Base-by-base conservation (phyloP, 2,113 vertebrate species). In the Megalops atlanticus region DNA sequence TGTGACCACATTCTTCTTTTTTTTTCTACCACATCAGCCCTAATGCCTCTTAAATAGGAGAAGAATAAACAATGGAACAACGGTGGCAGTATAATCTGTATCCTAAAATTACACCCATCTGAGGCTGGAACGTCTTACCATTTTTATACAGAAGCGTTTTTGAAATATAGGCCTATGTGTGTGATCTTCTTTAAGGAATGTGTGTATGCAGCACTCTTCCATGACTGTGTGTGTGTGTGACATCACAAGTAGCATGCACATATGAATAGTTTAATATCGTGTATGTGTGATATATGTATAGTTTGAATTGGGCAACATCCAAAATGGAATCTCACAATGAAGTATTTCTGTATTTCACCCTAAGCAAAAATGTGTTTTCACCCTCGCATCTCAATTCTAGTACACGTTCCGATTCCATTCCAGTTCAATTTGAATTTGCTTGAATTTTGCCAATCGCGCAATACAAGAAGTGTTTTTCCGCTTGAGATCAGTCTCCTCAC, bases 11-110 rank as follows among this genome's bases (percentile, higher is more conserved):
- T 36, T n/a, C n/a, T n/a, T n/a, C n/a, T n/a, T n/a, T n/a, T n/a
- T n/a, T n/a, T 36, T 77, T n/a, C 35, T 64, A 39, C 71, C 36
- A 73, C 36, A 41, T 74, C 24, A 24, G 31, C 58, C 68, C 31
- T 40, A 39, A 68, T 78, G 52, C 36, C 1, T 77, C 35, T 40
- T 77, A 64, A 64, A 41, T 74, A 74, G 40, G n/a, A 74, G 38
- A 74, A 74, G 38, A 39, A 16, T 41, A 74, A 74, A 74, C 40
- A 21, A 40, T 39, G 27, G 41, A 24, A 74, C 1, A 41, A n/a
- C 72, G 18, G 72, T 74, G 72, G 24, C 72, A 43, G 16, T 41
- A 74, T n/a, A 41, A 21, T 36, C 72, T 27, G 21, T 74, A n/a
- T 43, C 72, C 39, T 40, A 41, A 40, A 43, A 74, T 39, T 39